Conservation (phyloP, 2,797 vertebrate genomes). For the Sphaeramia orbicularis region DNA sequence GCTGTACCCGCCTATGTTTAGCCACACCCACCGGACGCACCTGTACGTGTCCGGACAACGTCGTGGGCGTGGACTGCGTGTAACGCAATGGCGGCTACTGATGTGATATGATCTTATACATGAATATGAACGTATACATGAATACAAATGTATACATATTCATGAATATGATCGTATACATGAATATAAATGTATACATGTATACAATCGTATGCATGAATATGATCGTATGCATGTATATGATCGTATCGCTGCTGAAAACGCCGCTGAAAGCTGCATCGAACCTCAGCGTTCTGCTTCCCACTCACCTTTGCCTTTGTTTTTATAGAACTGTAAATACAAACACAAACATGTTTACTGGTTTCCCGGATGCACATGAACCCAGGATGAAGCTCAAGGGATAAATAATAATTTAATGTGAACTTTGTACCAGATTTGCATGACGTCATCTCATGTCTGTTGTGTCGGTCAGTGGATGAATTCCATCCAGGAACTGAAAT, state of each 20-base stretch:
- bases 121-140: no score
- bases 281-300: conserved; percentile 60
- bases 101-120: no score
- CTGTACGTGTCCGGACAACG: conserved; percentile 91
- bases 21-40: conserved; percentile 90
- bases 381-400: conserved; percentile 71
- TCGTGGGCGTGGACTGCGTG: conserved; percentile 87
- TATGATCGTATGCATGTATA: no score
- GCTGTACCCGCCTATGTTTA: conserved; percentile 94
- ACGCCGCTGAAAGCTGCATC: conserved; percentile 68
- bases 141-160: no score
- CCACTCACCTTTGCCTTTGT: conserved; percentile 53
- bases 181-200: no score
- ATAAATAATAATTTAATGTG: conserved; percentile 80
- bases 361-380: conserved; percentile 72
- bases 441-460: conserved; percentile 63
- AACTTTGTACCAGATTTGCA: conserved; percentile 60
- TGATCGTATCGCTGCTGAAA: no score
- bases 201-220: no score
- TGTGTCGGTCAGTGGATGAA: conserved; percentile 65
- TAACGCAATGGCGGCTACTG: conserved; percentile 84
- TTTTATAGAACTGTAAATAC: conserved; percentile 76
- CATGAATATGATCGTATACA: no score
- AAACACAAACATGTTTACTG: conserved; percentile 68
- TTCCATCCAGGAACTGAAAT: conserved; percentile 74